These are phyloP conservation scores for Scaptomyza hsui DNA, from an alignment of 1,140 invertebrate genomes.

Conservation along the genomic window DNA sequence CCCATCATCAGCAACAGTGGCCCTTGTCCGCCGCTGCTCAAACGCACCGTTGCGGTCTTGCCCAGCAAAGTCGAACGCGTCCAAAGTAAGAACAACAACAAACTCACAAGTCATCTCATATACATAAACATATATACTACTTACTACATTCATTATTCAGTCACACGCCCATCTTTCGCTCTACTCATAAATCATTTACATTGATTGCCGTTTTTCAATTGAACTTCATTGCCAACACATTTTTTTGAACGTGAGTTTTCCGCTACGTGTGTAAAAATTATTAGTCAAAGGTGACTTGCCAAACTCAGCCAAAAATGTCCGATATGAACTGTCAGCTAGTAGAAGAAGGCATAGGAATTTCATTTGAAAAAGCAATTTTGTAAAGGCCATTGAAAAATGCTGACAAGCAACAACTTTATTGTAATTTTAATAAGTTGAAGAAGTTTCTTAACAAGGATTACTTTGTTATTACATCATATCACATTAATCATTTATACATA, in stretches of 20 bases:
- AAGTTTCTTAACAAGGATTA: neutral
- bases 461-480: neutral
- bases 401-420: conserved; percentile 20
- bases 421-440: conserved; percentile 11
- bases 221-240: conserved; percentile 25
- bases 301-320: neutral
- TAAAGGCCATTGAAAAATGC: conserved; percentile 22
- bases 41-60: conserved; percentile 51
- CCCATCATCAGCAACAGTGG: conserved; percentile 23
- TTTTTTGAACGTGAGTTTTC: conserved; percentile 33
- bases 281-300: conserved; percentile 50
- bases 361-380: neutral
- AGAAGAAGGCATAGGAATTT: conserved; percentile 8
- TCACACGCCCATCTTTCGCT: conserved; percentile 11
- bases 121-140: conserved; percentile 1
- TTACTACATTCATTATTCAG: conserved; percentile 3
- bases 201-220: conserved; percentile 49
- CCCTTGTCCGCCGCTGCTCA: conserved; percentile 43
- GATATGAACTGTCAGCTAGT: conserved; percentile 9
- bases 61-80: conserved; percentile 62
- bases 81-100: conserved; percentile 71
- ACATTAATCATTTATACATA: conserved; percentile 15
- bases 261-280: conserved; percentile 26
- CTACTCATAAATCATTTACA: conserved; percentile 54
- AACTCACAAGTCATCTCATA: conserved; percentile 54